Percentiles rank a stretch among this genome's conserved stretches.
These are phyloP conservation scores for Psittacula cyanocephala DNA, from an alignment of 2,113 vertebrate genomes.

Conservation along the genomic window DNA sequence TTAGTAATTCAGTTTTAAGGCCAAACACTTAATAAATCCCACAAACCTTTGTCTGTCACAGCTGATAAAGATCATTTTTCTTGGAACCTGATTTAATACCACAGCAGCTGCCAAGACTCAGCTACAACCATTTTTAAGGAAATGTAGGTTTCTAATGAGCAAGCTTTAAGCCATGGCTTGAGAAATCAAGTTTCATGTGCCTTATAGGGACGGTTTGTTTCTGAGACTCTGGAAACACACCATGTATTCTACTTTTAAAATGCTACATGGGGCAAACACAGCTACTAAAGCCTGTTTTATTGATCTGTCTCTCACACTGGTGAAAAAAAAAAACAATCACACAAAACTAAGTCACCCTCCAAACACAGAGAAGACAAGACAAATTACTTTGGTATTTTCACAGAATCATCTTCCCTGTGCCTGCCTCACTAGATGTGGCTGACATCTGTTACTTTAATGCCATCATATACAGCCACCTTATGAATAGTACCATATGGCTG, in stretches of 20 bases:
- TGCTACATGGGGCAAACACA: not conserved
- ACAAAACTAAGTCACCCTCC: conserved; percentile 14
- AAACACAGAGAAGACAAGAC: not conserved
- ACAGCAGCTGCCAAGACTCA: not conserved
- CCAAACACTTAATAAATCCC: not conserved
- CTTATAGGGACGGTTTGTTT: not conserved
- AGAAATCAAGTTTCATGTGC: not conserved
- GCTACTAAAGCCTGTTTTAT: not conserved
- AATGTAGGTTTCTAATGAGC: not conserved
- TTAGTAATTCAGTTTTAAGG: conserved; percentile 20
- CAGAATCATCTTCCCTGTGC: not conserved
- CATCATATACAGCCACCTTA: not conserved
- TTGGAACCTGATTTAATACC: conserved; percentile 27
- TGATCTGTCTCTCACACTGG: not conserved
- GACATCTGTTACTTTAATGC: conserved; percentile 33
- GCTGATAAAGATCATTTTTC: conserved; percentile 1
- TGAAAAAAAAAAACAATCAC: not conserved
- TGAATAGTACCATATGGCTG: not conserved
- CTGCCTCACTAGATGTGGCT: not conserved
- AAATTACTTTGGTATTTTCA: not conserved
- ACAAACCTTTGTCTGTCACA: not conserved
- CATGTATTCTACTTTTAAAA: not conserved
- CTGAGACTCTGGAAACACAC: not conserved
- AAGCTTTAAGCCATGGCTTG: not conserved
- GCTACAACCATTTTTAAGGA: not conserved